Conservation (phyloP, 2,797 vertebrate genomes). For the Siniperca undulata region DNA sequence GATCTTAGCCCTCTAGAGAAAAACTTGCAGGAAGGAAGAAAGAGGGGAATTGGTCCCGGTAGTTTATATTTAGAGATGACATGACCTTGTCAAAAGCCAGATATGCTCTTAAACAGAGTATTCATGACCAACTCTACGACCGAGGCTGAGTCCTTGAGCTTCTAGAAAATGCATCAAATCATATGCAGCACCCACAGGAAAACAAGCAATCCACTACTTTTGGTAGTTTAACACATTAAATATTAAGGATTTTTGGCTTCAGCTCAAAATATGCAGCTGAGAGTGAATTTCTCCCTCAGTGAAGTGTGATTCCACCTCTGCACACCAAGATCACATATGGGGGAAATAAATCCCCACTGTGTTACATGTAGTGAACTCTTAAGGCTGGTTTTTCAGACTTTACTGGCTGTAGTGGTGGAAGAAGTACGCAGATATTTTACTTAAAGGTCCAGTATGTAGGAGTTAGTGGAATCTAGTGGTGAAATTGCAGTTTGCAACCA, state of each 20-base stretch:
- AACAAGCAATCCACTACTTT: not conserved
- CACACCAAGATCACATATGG: not conserved
- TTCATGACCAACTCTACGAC: not conserved
- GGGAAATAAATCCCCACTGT: not conserved
- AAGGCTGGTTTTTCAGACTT: not conserved
- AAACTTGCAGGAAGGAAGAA: not conserved
- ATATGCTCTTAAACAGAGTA: not conserved
- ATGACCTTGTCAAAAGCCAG: slow-evolving; percentile 19
- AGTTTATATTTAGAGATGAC: slow-evolving; percentile 6
- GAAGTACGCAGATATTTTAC: not conserved
- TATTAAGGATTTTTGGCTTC: not conserved
- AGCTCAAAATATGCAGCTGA: not conserved
- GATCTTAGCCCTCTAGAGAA: not conserved
- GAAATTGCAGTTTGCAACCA: too few species aligned
- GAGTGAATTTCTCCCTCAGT: not conserved
- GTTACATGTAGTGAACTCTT: not conserved
- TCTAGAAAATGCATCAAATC: slow-evolving; percentile 21
- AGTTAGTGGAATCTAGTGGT: too few species aligned
- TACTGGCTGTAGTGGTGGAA: not conserved
- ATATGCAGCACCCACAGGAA: slow-evolving; percentile 4
- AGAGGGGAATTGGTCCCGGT: too few species aligned
- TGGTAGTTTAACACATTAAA: slow-evolving; percentile 4
- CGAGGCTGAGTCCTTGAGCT: slow-evolving; percentile 22
- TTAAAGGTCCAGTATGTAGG: not conserved
- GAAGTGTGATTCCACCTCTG: not conserved